These are phyloP conservation scores for Tachystola acroxantha DNA, from an alignment of 2,888 invertebrate genomes.

Conservation along the genomic window DNA sequence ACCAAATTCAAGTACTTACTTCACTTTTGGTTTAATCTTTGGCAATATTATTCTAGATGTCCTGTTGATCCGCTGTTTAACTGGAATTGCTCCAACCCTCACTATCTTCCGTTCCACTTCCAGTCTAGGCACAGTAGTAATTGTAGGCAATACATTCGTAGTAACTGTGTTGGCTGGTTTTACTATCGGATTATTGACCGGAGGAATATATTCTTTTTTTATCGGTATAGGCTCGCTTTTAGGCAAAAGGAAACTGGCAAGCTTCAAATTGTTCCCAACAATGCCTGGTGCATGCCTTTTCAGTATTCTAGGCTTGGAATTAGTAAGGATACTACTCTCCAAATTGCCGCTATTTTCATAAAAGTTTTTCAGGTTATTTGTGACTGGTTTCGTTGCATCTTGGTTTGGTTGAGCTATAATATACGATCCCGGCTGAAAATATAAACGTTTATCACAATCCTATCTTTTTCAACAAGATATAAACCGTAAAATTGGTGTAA, in stretches of 20 bases:
- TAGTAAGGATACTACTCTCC: conserved; percentile 44
- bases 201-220: neutral
- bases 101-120: conserved; percentile 64
- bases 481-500: too few relatives aligned
- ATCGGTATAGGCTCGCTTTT: conserved; percentile 38
- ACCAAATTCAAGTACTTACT: conserved; percentile 47
- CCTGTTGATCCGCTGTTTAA: conserved; percentile 25
- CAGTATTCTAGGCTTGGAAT: conserved; percentile 38
- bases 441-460: conserved; percentile 11
- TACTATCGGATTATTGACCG: conserved; percentile 36
- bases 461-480: too few relatives aligned
- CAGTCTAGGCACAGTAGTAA: conserved; percentile 43
- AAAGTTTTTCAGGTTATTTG: conserved; percentile 66
- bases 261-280: conserved; percentile 59
- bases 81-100: conserved; percentile 49
- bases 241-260: conserved; percentile 60
- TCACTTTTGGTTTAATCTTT: conserved; percentile 68
- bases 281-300: conserved; percentile 44
- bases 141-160: conserved; percentile 27
- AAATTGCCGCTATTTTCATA: conserved; percentile 72
- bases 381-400: conserved; percentile 45
- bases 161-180: conserved; percentile 39
- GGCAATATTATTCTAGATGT: conserved; percentile 41
- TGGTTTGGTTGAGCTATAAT: conserved; percentile 43
- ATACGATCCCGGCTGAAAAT: conserved; percentile 51